phyloP scores from a whole-genome alignment of 2,888 invertebrate genomes.

The Zhuqinia jingwanae region DNA sequence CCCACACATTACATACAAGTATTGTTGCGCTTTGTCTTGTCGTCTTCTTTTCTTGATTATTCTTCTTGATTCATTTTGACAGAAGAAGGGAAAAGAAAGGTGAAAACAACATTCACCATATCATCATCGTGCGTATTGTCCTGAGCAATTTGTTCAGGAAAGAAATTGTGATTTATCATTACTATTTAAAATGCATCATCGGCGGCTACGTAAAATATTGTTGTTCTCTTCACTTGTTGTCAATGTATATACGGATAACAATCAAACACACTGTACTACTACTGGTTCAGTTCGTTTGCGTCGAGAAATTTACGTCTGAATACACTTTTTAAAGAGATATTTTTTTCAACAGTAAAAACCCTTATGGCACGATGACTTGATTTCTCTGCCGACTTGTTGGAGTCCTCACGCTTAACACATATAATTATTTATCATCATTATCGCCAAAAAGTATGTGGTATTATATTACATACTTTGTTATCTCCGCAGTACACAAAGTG shows the following conservation, averaged over 20 bases:
- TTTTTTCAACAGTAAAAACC: too few species aligned
- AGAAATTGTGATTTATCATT: background rate
- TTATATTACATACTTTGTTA: background rate
- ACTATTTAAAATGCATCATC: conserved; percentile 27
- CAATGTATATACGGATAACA: background rate
- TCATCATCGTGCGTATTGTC: background rate
- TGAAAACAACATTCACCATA: background rate
- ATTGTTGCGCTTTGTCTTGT: conserved; percentile 26
- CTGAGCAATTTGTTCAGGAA: background rate
- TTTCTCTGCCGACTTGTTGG: background rate
- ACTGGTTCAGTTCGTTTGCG: too few species aligned
- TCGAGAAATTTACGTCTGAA: too few species aligned
- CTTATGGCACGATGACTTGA: too few species aligned
- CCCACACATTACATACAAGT: conserved; percentile 56
- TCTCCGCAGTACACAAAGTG: conserved; percentile 18
- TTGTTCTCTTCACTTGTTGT: too few species aligned
- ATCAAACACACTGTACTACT: too few species aligned
- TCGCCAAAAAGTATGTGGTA: background rate
- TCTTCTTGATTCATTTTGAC: background rate
- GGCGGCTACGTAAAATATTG: too few species aligned
- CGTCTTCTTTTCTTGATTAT: conserved; percentile 29
- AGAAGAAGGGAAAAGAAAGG: conserved; percentile 21
- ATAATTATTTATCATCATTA: conserved; percentile 28
- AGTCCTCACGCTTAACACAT: background rate
- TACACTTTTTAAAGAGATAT: too few species aligned